Percentiles rank a stretch among this genome's conserved stretches.
phyloP scores from a whole-genome alignment of 1,140 invertebrate genomes.

The Uloborus diversus region DNA sequence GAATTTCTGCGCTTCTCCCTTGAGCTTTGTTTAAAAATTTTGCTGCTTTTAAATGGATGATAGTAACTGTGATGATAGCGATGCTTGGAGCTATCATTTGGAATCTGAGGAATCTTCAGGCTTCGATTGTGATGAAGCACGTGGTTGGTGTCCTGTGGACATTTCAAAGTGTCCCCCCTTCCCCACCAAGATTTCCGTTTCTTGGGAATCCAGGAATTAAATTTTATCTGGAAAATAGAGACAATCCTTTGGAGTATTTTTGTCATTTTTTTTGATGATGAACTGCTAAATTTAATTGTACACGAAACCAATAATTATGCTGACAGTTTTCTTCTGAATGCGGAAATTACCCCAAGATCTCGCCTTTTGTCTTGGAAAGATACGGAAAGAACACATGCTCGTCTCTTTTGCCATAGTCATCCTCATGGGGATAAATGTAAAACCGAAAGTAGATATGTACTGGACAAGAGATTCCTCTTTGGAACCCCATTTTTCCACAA shows the following conservation, averaged over 20 bases:
- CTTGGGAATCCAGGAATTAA: background rate
- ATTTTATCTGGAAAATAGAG: background rate
- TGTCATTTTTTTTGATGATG: background rate
- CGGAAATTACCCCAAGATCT: background rate
- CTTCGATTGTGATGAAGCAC: background rate
- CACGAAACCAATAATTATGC: background rate
- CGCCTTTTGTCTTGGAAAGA: background rate
- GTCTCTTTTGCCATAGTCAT: background rate
- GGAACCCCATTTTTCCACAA: background rate
- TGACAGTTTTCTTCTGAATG: background rate
- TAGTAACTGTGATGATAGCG: too few species aligned
- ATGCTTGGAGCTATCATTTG: background rate
- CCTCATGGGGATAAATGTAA: background rate
- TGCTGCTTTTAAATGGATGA: too few species aligned
- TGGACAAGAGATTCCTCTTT: background rate
- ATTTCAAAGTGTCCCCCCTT: background rate
- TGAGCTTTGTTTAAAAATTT: too few species aligned
- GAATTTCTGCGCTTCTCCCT: too few species aligned
- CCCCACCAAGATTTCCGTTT: background rate
- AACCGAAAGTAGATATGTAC: background rate
- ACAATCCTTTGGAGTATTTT: background rate
- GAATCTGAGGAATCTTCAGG: background rate
- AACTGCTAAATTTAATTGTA: background rate
- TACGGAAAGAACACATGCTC: background rate
- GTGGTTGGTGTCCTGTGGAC: background rate